phyloP scores from a whole-genome alignment of 1,140 invertebrate species.

The Planococcus citri region DNA sequence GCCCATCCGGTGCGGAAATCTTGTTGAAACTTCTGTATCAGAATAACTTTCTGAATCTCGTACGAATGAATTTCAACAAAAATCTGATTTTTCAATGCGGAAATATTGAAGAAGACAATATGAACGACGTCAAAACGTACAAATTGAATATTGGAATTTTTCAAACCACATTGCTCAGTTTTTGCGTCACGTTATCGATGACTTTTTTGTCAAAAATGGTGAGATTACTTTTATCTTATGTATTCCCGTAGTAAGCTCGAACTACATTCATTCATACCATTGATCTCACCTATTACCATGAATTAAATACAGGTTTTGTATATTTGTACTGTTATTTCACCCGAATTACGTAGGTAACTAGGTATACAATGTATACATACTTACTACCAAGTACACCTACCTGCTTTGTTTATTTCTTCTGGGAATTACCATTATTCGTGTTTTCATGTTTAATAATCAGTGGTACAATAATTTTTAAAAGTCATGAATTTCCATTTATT shows the following conservation, averaged over 20 bases:
- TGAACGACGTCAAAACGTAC: conserved; percentile 9
- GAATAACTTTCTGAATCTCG: conserved; percentile 1
- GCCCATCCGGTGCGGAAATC: not conserved
- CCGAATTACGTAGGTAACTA: no score
- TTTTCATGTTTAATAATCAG: no score
- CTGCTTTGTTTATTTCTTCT: no score
- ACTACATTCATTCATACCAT: no score
- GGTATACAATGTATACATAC: no score
- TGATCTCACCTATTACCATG: no score
- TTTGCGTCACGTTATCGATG: conserved; percentile 11
- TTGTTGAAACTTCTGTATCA: not conserved
- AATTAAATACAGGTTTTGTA: no score
- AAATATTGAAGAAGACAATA: not conserved
- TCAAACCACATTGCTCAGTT: not conserved
- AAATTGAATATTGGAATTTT: conserved; percentile 9
- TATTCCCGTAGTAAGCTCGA: not conserved
- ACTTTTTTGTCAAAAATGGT: conserved; percentile 11
- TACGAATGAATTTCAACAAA: conserved; percentile 1
- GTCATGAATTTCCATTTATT: no score
- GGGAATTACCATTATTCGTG: no score
- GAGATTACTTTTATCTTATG: not conserved
- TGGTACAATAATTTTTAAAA: no score
- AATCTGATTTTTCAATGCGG: not conserved
- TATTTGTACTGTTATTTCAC: no score
- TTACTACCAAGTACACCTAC: no score